A percentile compares a stretch with the other conserved stretches of the same genome.
phyloP scores from a whole-genome alignment of 2,888 invertebrate genomes.

The Hetaerina titia region DNA sequence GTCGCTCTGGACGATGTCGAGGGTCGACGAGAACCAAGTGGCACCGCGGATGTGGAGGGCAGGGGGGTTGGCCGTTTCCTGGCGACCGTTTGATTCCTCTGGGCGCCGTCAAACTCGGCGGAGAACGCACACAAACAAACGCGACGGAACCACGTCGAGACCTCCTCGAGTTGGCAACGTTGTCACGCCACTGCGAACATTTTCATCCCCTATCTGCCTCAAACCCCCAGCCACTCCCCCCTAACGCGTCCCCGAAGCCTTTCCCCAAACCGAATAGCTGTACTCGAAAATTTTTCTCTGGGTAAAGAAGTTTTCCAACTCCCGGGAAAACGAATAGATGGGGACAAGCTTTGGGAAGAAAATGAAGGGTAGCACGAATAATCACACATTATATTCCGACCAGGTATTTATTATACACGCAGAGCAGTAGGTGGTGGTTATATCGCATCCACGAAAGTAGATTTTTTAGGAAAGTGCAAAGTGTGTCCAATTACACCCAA shows the following conservation, averaged over 20 bases:
- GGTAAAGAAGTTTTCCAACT: too few species aligned
- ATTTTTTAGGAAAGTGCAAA: too few species aligned
- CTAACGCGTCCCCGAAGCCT: neutral
- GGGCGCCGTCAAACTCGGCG: constrained; percentile 14
- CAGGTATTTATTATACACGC: too few species aligned
- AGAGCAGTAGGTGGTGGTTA: too few species aligned
- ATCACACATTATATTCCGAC: too few species aligned
- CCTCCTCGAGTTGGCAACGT: constrained; percentile 16
- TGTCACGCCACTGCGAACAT: constrained; percentile 7
- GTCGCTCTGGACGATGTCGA: neutral
- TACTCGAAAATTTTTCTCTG: neutral
- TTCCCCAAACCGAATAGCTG: neutral
- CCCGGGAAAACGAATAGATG: too few species aligned
- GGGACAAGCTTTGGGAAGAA: too few species aligned
- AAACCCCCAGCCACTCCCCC: neutral
- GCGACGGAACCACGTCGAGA: neutral
- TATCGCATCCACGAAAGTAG: too few species aligned
- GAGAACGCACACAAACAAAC: neutral
- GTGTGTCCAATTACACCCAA: too few species aligned
- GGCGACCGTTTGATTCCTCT: constrained; percentile 29
- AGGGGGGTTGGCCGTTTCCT: neutral
- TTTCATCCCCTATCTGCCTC: neutral
- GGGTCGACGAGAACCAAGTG: neutral
- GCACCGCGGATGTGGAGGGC: neutral
- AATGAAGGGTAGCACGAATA: too few species aligned